phyloP scores from a whole-genome alignment of 2,113 vertebrate genomes.

The Sapajus apella region DNA sequence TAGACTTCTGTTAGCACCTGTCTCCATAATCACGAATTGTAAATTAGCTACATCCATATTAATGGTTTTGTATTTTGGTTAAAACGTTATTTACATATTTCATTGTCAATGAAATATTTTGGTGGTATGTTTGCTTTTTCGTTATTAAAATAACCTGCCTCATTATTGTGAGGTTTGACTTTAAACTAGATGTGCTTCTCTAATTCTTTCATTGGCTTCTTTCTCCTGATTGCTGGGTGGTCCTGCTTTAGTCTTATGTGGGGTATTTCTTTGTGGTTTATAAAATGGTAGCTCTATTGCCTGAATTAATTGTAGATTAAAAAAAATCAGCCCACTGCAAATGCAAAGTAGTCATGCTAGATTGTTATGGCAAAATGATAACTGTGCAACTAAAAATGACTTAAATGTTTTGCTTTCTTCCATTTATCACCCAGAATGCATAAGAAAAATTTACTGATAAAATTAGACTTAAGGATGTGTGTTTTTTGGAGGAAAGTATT shows the following conservation, averaged over 20 bases:
- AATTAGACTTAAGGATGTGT: slow-evolving; percentile 33
- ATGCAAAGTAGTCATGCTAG: background rate
- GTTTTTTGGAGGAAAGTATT: background rate
- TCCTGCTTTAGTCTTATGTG: background rate
- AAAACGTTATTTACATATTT: background rate
- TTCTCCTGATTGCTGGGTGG: background rate
- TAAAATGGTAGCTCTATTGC: background rate
- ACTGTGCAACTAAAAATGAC: background rate
- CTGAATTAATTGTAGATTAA: background rate
- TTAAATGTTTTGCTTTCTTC: slow-evolving; percentile 27
- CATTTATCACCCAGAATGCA: background rate
- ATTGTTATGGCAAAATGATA: background rate
- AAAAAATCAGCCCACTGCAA: background rate
- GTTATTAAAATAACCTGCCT: background rate
- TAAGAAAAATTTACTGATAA: slow-evolving; percentile 4
- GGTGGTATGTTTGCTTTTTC: background rate
- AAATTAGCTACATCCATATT: background rate
- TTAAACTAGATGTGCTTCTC: background rate
- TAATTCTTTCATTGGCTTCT: background rate
- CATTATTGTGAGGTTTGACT: background rate
- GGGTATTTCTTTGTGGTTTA: background rate
- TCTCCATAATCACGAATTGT: background rate
- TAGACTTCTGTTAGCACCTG: background rate
- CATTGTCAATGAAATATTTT: background rate
- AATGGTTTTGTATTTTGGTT: background rate